These are phyloP conservation scores for Lepidochitona cinerea DNA, from an alignment of 2,888 invertebrate genomes.

Conservation along the genomic window DNA sequence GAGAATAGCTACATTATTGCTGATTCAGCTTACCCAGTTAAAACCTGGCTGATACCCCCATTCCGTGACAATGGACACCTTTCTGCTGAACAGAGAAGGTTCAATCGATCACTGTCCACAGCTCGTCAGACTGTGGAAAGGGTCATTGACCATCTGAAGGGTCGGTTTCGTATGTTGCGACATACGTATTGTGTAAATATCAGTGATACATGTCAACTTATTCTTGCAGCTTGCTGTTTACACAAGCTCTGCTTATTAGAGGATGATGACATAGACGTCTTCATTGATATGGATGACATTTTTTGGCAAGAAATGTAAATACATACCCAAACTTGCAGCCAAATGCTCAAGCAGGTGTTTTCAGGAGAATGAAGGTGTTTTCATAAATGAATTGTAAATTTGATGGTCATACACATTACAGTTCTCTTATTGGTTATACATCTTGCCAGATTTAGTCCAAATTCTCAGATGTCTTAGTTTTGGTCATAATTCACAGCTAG, in stretches of 20 bases:
- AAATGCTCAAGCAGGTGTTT: too few relatives aligned
- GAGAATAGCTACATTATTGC: conserved; percentile 24
- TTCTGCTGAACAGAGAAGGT: conserved; percentile 14
- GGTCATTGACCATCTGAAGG: conserved; percentile 24
- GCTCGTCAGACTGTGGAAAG: conserved; percentile 22
- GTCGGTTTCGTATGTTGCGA: conserved; percentile 24
- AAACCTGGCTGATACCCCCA: conserved; percentile 19
- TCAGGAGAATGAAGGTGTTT: too few relatives aligned
- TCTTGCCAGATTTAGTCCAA: too few relatives aligned
- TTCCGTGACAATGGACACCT: conserved; percentile 33
- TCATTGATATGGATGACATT: too few relatives aligned
- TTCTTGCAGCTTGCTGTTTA: neutral
- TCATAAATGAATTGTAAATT: too few relatives aligned
- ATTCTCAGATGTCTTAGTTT: too few relatives aligned
- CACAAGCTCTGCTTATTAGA: neutral
- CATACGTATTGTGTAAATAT: conserved; percentile 17
- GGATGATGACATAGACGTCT: neutral
- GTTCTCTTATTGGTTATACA: too few relatives aligned
- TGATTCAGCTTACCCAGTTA: conserved; percentile 25
- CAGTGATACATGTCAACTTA: neutral
- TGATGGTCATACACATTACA: too few relatives aligned
- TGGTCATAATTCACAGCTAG: too few relatives aligned
- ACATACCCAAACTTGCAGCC: too few relatives aligned
- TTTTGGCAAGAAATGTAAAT: too few relatives aligned
- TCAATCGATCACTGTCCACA: conserved; percentile 21